Evolutionary conservation across 2,888 invertebrate genomes (phyloP).

Genomic region (Orthosia gracilis): DNA sequence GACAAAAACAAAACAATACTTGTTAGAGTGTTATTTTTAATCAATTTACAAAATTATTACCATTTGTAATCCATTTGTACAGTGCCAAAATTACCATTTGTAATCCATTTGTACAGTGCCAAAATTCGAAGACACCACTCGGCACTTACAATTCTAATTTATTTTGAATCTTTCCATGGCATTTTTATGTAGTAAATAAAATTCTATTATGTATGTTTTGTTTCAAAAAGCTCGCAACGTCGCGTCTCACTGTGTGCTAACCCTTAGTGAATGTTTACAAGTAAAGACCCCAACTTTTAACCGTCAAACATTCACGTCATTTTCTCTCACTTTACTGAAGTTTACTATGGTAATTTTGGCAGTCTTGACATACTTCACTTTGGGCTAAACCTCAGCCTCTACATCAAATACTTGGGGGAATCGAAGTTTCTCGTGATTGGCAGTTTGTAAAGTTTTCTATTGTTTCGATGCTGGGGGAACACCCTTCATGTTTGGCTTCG

Average conservation of each 20-base stretch:
- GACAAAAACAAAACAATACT: too few relatives aligned
- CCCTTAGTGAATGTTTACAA: conserved; percentile 1
- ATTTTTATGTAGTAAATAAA: too few relatives aligned
- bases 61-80: too few relatives aligned
- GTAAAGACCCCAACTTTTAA: conserved; percentile 9
- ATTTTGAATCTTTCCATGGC: too few relatives aligned
- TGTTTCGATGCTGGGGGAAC: conserved; percentile 36
- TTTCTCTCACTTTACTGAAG: conserved; percentile 12
- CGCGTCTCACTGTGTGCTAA: not conserved
- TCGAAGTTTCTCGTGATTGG: conserved; percentile 49
- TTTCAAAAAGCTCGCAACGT: too few relatives aligned
- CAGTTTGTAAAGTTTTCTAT: conserved; percentile 50
- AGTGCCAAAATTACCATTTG: too few relatives aligned
- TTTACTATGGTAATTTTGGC: conserved; percentile 34
- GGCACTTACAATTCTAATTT: too few relatives aligned
- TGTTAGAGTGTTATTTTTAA: too few relatives aligned
- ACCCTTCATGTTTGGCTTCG: conserved; percentile 22
- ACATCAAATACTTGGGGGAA: conserved; percentile 31
- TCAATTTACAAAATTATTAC: too few relatives aligned
- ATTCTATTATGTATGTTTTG: too few relatives aligned
- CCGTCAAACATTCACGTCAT: conserved; percentile 17
- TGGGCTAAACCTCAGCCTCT: conserved; percentile 18
- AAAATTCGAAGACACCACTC: too few relatives aligned
- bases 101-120: too few relatives aligned
- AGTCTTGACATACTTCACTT: conserved; percentile 50